Conservation (phyloP, 2,888 invertebrate species). For the Chrysomela aeneicollis region DNA sequence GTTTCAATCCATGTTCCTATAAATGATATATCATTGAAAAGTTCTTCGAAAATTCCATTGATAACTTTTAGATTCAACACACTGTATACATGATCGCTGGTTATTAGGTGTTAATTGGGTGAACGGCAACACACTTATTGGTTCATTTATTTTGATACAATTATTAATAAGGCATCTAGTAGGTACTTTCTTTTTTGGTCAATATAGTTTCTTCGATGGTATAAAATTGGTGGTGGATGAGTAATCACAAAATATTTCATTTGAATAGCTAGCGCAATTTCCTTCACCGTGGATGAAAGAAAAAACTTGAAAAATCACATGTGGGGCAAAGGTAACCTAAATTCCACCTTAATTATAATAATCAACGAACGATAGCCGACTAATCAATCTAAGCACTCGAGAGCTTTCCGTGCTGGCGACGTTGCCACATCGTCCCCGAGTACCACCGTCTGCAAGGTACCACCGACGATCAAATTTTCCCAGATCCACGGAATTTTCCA, state of each 20-base stretch:
- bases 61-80: no score
- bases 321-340: no score
- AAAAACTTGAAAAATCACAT: no score
- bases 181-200: background rate
- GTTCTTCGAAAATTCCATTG: no score
- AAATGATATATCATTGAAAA: no score
- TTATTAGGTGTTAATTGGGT: background rate
- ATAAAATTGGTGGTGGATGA: background rate
- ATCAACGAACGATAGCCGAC: no score
- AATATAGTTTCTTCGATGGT: background rate
- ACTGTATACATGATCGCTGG: background rate
- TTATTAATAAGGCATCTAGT: background rate
- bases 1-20: no score
- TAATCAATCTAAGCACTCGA: no score
- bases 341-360: no score
- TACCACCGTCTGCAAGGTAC: background rate
- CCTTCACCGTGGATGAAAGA: no score
- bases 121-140: background rate
- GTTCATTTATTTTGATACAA: background rate
- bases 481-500: background rate
- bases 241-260: no score
- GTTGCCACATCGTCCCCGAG: background rate
- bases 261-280: no score
- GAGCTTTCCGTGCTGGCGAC: background rate
- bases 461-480: background rate